Percentiles rank a stretch among this genome's conserved stretches.
Evolutionary conservation across 2,888 invertebrate species (phyloP).

Genomic region (Ichneumon xanthorius): DNA sequence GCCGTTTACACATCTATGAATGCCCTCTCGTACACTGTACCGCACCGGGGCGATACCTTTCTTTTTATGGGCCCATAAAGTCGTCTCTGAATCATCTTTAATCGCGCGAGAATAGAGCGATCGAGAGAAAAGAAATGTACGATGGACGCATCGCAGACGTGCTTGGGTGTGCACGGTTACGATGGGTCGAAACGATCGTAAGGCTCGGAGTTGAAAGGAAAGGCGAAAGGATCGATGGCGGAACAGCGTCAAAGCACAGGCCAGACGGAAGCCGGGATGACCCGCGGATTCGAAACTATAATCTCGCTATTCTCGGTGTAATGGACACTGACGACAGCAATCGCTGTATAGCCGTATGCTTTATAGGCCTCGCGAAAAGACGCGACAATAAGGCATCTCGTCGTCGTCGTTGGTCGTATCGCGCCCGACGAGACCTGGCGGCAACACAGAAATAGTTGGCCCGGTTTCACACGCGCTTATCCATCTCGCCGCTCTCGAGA

Average conservation of each 20-base stretch:
- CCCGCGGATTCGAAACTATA: conserved; percentile 46
- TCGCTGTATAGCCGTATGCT: conserved; percentile 43
- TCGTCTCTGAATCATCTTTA: conserved; percentile 64
- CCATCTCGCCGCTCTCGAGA: conserved; percentile 10
- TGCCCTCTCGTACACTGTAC: conserved; percentile 20
- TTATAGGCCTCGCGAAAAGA: conserved; percentile 54
- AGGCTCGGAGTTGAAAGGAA: conserved; percentile 22
- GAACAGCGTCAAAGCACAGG: conserved; percentile 8
- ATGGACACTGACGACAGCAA: conserved; percentile 55
- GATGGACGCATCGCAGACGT: conserved; percentile 5
- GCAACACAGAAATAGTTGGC: conserved; percentile 65
- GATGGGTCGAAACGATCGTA: conserved; percentile 32
- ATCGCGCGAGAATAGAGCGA: conserved; percentile 50
- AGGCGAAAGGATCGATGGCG: conserved; percentile 6
- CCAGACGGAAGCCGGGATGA: conserved; percentile 39
- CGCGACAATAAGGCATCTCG: conserved; percentile 34
- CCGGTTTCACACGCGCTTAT: conserved; percentile 61
- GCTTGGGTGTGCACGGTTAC: conserved; percentile 19
- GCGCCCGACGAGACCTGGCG: conserved; percentile 50
- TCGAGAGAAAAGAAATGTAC: conserved; percentile 29
- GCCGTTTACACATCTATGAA: conserved; percentile 46
- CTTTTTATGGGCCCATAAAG: conserved; percentile 63
- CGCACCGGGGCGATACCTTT: conserved; percentile 29
- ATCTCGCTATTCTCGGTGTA: conserved; percentile 56
- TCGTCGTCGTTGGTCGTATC: conserved; percentile 32